A percentile compares a stretch with the other conserved stretches of the same genome.
Conservation (phyloP, 35 echinoderm and acorn worm genomes). For the Hemicentrotus pulcherrimus region DNA sequence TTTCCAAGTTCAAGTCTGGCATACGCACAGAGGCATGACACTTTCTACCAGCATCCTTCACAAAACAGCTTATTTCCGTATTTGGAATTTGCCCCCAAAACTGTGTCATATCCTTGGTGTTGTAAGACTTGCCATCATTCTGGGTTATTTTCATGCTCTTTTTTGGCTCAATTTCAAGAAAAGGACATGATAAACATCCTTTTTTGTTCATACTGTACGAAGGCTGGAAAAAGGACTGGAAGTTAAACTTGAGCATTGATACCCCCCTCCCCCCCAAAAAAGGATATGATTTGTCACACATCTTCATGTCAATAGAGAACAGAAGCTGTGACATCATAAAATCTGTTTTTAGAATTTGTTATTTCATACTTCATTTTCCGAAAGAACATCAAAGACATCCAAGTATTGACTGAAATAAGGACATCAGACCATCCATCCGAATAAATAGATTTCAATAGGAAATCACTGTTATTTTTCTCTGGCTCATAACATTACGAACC, state of each 20-base stretch:
- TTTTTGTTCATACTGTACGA: neutral
- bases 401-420: too few species aligned
- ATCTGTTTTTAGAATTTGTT: too few species aligned
- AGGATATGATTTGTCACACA: too few species aligned
- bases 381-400: too few species aligned
- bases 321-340: too few species aligned
- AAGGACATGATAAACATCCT: neutral
- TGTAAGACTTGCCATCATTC: neutral
- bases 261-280: too few species aligned
- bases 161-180: neutral
- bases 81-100: neutral
- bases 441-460: too few species aligned
- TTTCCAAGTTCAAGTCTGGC: neutral
- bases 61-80: neutral
- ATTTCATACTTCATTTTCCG: too few species aligned
- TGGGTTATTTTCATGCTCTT: neutral
- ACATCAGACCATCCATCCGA: too few species aligned
- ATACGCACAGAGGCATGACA: neutral
- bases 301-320: too few species aligned
- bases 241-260: neutral
- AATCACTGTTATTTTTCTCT: too few species aligned
- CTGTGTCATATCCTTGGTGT: neutral
- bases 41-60: neutral
- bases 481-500: too few species aligned
- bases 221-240: neutral